Evolutionary conservation across 1,140 invertebrate genomes (phyloP).

Genomic region (Drosophila virilis): DNA sequence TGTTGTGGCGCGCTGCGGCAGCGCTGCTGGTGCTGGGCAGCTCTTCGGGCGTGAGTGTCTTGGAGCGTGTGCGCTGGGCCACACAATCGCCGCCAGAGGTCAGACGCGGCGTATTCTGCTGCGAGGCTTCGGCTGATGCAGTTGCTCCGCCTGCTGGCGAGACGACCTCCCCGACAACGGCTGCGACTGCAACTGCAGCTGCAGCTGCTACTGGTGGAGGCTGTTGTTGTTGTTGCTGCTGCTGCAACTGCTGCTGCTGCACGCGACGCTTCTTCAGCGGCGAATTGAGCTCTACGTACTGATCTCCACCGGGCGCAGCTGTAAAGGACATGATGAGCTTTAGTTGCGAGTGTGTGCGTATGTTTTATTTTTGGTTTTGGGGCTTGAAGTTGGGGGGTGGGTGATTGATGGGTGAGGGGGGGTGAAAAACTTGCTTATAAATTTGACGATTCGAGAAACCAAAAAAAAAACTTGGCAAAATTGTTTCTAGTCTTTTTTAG

Average conservation of each 20-base stretch:
- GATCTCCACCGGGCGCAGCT: conserved; percentile 69
- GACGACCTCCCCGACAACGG: neutral
- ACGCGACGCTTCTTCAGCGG: conserved; percentile 76
- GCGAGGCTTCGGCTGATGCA: conserved; percentile 13
- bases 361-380: neutral
- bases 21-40: conserved; percentile 64
- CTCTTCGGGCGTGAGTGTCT: conserved; percentile 75
- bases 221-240: neutral
- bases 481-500: conserved; percentile 21
- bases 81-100: conserved; percentile 73
- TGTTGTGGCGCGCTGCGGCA: conserved; percentile 44
- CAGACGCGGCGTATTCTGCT: conserved; percentile 10
- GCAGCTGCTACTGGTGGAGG: neutral
- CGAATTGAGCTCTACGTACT: conserved; percentile 61
- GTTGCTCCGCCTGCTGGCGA: conserved; percentile 18
- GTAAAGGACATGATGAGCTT: conserved; percentile 65
- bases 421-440: conserved; percentile 33
- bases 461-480: conserved; percentile 32
- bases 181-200: neutral
- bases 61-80: conserved; percentile 82
- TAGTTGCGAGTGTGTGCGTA: conserved; percentile 6
- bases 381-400: neutral
- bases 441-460: conserved; percentile 32
- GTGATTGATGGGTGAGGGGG: conserved; percentile 7
- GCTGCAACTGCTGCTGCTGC: conserved; percentile 29